Conservation (phyloP, 2,888 invertebrate genomes). For the Mechanitis messenoides region DNA sequence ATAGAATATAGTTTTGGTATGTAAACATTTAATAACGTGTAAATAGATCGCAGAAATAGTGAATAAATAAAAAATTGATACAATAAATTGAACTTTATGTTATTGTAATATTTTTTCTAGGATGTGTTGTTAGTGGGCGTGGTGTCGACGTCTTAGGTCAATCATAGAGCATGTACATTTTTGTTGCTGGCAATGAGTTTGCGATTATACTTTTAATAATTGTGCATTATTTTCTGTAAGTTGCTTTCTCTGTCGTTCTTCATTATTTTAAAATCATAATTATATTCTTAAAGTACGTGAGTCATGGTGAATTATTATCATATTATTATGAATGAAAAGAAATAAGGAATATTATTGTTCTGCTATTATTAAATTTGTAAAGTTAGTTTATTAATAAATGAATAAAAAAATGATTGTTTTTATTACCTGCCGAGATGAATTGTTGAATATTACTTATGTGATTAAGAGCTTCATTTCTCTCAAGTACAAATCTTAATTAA, state of each 20-base stretch:
- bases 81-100: conserved; percentile 70
- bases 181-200: conserved; percentile 59
- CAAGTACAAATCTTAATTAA: too few relatives aligned
- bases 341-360: conserved; percentile 78
- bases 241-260: conserved; percentile 76
- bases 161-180: conserved; percentile 47
- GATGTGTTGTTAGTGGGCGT: conserved; percentile 45
- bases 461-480: neutral
- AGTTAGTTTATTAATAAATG: conserved; percentile 78
- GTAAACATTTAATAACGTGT: conserved; percentile 71
- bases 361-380: conserved; percentile 78
- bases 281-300: conserved; percentile 74
- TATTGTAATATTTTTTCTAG: conserved; percentile 69
- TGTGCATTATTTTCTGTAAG: conserved; percentile 73
- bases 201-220: conserved; percentile 49
- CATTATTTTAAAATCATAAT: conserved; percentile 75
- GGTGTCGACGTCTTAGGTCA: conserved; percentile 39
- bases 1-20: conserved; percentile 73
- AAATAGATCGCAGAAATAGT: conserved; percentile 70
- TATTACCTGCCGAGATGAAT: conserved; percentile 16
- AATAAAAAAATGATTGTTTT: conserved; percentile 69
- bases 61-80: conserved; percentile 68
- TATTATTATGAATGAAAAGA: conserved; percentile 76
- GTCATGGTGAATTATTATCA: conserved; percentile 69
- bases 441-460: neutral